Percentiles rank a stretch among this genome's conserved stretches.
Evolutionary conservation across 2,888 invertebrate species (phyloP).

Genomic region (Dastarcus helophoroides): DNA sequence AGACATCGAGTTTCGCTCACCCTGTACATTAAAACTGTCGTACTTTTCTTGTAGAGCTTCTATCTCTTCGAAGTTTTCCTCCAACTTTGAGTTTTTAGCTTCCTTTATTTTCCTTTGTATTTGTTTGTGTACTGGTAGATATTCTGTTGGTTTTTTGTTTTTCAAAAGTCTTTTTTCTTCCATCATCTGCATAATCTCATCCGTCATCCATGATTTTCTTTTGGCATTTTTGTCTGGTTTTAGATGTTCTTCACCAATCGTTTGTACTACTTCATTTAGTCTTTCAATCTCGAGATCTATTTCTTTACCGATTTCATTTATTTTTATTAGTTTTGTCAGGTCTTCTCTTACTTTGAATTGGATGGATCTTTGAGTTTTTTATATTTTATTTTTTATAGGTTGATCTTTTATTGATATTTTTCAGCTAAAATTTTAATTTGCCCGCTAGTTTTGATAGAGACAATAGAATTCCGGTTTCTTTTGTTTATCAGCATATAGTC

Average conservation of each 20-base stretch:
- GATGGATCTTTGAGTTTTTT: slow-evolving; percentile 5
- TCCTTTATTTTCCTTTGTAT: slow-evolving; percentile 10
- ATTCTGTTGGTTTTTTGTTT: slow-evolving; percentile 8
- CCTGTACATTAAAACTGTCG: slow-evolving; percentile 13
- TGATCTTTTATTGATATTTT: too few relatives aligned
- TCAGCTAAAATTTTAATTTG: too few relatives aligned
- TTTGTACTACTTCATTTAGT: slow-evolving; percentile 4
- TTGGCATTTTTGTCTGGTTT: slow-evolving; percentile 8
- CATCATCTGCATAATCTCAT: slow-evolving; percentile 11
- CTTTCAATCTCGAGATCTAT: slow-evolving; percentile 8
- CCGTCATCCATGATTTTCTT: slow-evolving; percentile 12
- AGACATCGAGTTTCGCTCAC: too few relatives aligned
- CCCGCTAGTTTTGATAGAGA: slow-evolving; percentile 14
- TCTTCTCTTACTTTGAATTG: slow-evolving; percentile 5
- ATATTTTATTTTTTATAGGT: too few relatives aligned
- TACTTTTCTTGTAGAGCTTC: slow-evolving; percentile 10
- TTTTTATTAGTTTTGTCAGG: slow-evolving; percentile 3
- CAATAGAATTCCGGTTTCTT: slow-evolving; percentile 12
- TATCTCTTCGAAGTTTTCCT: slow-evolving; percentile 13
- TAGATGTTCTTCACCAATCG: slow-evolving; percentile 4
- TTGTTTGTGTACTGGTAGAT: slow-evolving; percentile 6
- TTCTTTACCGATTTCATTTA: slow-evolving; percentile 1
- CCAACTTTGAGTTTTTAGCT: slow-evolving; percentile 10
- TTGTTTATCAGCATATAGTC: slow-evolving; percentile 15
- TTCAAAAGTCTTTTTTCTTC: slow-evolving; percentile 8